Conservation (phyloP, 2,797 vertebrate genomes). For the Chaunax sp. region DNA sequence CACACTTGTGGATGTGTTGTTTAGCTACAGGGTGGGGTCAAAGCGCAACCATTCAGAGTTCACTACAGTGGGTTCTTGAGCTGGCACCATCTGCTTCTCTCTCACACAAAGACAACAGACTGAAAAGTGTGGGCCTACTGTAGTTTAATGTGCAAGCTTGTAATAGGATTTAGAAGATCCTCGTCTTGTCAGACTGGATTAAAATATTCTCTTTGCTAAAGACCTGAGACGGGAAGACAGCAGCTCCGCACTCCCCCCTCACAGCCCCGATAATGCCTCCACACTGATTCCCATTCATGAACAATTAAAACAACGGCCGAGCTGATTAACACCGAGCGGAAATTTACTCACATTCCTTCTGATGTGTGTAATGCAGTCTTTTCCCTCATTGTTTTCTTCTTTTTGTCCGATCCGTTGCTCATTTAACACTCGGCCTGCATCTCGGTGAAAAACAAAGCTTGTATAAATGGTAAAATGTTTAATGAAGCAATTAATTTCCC, state of each 20-base stretch:
- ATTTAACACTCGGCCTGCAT: conserved; percentile 26
- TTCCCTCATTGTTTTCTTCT: conserved; percentile 6
- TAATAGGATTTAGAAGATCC: conserved; percentile 86
- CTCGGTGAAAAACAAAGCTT: conserved; percentile 24
- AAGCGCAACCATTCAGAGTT: conserved; percentile 55
- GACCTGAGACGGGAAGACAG: conserved; percentile 65
- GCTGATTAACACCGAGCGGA: conserved; percentile 65
- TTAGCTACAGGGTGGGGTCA: conserved; percentile 42
- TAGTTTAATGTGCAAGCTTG: conserved; percentile 79
- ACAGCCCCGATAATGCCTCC: conserved; percentile 61
- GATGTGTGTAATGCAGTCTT: conserved; percentile 58
- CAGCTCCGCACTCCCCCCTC: conserved; percentile 57
- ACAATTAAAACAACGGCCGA: conserved; percentile 65
- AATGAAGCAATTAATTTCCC: conserved; percentile 20
- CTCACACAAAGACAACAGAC: conserved; percentile 71
- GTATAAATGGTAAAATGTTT: background rate
- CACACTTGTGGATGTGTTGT: conserved; percentile 45
- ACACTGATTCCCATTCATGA: conserved; percentile 65
- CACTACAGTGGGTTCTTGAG: conserved; percentile 63
- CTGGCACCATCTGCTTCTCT: conserved; percentile 74
- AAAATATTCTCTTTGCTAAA: conserved; percentile 79
- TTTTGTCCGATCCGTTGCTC: conserved; percentile 31
- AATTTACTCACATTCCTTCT: conserved; percentile 52
- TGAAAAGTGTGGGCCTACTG: conserved; percentile 69
- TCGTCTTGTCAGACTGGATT: conserved; percentile 81